These are phyloP conservation scores for Pteruthius melanotis DNA, from an alignment of 2,113 vertebrate species.

Conservation along the genomic window DNA sequence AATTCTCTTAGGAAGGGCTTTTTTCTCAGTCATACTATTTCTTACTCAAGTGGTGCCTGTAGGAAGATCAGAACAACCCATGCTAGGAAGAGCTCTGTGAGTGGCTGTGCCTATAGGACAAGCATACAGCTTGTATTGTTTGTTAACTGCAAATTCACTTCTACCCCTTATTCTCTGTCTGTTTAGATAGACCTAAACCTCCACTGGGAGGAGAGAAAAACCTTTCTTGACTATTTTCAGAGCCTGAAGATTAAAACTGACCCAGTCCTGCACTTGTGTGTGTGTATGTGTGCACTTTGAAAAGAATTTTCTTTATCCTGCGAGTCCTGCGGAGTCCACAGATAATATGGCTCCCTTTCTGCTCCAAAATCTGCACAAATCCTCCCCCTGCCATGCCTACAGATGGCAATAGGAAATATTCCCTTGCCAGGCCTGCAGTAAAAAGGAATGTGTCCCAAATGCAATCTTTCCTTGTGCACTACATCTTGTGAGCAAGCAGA, in stretches of 20 bases:
- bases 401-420: background rate
- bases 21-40: background rate
- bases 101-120: background rate
- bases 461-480: background rate
- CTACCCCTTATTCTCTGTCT: background rate
- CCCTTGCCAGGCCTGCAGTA: background rate
- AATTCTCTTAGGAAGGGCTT: background rate
- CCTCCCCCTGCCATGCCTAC: background rate
- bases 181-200: background rate
- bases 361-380: background rate
- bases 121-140: background rate
- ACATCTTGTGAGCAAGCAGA: slow-evolving; percentile 42
- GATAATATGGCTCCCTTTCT: background rate
- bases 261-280: background rate
- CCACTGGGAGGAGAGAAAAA: background rate
- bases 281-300: background rate
- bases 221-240: background rate
- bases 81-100: background rate
- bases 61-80: background rate
- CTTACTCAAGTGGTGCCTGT: background rate
- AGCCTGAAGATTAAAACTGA: background rate
- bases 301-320: background rate
- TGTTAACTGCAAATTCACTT: background rate
- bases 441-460: slow-evolving; percentile 11
- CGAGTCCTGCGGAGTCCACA: background rate